Evolutionary conservation across 1,140 invertebrate genomes (phyloP).

Genomic region (Drosophila leontia): DNA sequence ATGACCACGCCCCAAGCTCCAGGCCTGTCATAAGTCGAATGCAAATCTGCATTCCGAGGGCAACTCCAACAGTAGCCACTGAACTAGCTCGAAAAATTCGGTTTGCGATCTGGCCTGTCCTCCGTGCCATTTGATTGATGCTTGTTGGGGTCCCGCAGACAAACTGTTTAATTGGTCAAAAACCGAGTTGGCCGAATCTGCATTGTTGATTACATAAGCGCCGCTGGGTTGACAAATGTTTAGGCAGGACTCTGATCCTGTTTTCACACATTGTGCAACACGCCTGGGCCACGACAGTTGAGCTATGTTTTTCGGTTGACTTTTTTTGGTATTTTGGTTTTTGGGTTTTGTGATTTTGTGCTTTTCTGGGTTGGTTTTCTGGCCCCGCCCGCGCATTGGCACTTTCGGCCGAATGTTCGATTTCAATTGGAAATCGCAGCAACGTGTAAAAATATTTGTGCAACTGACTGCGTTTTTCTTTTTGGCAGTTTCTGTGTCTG

Average conservation of each 20-base stretch:
- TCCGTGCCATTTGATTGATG: conserved; percentile 77
- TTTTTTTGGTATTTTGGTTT: conserved; percentile 13
- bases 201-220: conserved; percentile 74
- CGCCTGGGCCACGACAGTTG: conserved; percentile 45
- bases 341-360: conserved; percentile 9
- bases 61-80: conserved; percentile 19
- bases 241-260: conserved; percentile 79
- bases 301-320: conserved; percentile 23
- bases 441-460: conserved; percentile 82
- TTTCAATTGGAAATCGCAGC: conserved; percentile 73
- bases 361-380: conserved; percentile 13
- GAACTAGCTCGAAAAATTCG: not conserved
- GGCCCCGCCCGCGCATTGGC: conserved; percentile 75
- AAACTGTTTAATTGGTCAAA: conserved; percentile 77
- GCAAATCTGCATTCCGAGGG: conserved; percentile 52
- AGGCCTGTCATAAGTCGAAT: conserved; percentile 42
- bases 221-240: conserved; percentile 77
- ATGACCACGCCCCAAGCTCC: conserved; percentile 49
- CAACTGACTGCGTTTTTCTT: conserved; percentile 71
- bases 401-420: conserved; percentile 54
- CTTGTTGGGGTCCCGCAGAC: conserved; percentile 68
- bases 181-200: conserved; percentile 7
- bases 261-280: conserved; percentile 83
- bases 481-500: conserved; percentile 55
- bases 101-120: conserved; percentile 46